These are phyloP conservation scores for Cepaea hortensis DNA, from an alignment of 2,888 invertebrate genomes.

Conservation along the genomic window DNA sequence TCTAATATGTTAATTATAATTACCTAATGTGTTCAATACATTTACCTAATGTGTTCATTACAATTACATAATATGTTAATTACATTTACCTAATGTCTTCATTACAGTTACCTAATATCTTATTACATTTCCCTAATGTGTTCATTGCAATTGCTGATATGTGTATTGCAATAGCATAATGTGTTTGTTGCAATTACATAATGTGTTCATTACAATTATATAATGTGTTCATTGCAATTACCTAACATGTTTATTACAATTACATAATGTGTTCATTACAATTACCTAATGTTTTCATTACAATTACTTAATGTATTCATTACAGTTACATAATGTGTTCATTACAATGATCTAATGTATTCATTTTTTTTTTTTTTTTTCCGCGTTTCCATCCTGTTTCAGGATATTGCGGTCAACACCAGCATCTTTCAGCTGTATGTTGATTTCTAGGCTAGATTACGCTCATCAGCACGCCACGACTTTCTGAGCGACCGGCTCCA, in stretches of 20 bases:
- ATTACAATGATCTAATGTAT: neutral
- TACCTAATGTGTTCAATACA: neutral
- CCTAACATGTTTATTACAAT: neutral
- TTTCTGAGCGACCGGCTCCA: no score
- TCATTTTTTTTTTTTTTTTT: no score
- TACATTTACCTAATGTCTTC: neutral
- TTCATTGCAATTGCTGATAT: neutral
- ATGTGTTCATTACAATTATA: slow-evolving; percentile 6
- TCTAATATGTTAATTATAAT: neutral
- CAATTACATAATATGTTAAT: neutral
- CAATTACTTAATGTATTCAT: no score
- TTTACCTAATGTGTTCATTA: neutral
- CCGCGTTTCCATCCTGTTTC: no score
- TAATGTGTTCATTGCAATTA: neutral
- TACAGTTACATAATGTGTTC: neutral
- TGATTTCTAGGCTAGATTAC: no score
- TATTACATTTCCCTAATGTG: neutral
- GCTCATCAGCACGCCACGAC: no score
- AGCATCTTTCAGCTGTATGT: no score
- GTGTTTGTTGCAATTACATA: neutral
- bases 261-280: neutral
- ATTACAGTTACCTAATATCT: neutral
- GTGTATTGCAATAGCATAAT: neutral
- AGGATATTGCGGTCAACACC: no score
- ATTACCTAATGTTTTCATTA: neutral